Base-by-base conservation (phyloP, 2,888 invertebrate genomes). In the Prenolepis imparis region DNA sequence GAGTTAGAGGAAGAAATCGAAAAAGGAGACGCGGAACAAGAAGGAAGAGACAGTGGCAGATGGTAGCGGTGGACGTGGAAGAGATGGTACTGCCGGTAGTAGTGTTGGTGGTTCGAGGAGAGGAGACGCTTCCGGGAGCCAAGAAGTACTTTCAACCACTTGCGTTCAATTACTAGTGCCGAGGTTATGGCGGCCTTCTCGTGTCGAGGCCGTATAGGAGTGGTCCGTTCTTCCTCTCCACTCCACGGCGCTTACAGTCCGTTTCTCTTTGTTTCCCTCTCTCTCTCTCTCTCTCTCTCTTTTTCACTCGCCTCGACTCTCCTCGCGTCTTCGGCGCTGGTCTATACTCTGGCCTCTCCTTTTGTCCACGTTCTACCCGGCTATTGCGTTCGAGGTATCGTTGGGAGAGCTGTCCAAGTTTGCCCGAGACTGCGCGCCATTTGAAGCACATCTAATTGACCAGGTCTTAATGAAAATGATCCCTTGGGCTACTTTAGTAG, bases 131-230 rank as follows among this genome's bases (percentile, higher is more conserved):
- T 91, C 90, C 90, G 87, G 90, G 87, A 91, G 87, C 87, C 86
- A 88, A 90, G 90, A 91, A 93, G 92, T 93, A 93, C 92, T 93
- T 92, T 93, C 92, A 91, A 93, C 93, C 93, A 93, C 92, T 93
- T 93, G 92, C 92, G 92, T 93, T 93, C 92, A 92, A 92, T 93
- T 92, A 93, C 92, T 90, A 93, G 91, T 91, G 91, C 90, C 90
- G 92, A 91, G 93, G 91, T 92, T 92, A 92, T 92, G 89, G 91
- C 88, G 88, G 90, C 90, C 89, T 92, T 91, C 91, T 92, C 88
- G 86, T 91, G 91, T 90, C 86, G 91, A 91, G 91, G 90, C 91
- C 90, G 89, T 91, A 44, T 48, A 91, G 87, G 91, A 91, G 90
- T 91, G 90, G 91, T 91, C 90, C 88, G 86, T 87, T 87, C 88